phyloP scores from a whole-genome alignment of 2,113 vertebrate species.

The Corydoras sp. region DNA sequence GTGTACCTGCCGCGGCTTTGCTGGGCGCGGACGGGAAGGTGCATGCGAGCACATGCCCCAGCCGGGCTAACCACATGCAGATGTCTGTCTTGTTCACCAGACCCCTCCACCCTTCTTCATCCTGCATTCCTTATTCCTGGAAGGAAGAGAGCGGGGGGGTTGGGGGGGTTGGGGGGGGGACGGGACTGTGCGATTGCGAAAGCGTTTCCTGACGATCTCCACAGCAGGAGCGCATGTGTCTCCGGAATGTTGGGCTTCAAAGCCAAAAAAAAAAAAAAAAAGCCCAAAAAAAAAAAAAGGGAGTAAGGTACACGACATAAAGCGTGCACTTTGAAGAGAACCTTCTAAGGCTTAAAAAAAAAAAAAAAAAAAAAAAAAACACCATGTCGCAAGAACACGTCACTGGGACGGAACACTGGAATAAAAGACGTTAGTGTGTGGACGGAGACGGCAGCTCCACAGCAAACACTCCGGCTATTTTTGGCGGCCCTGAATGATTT shows the following conservation, averaged over 20 bases:
- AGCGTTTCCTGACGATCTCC: conserved; percentile 41
- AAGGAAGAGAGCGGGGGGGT: conserved; percentile 19
- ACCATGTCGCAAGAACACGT: not conserved
- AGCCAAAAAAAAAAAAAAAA: conserved; percentile 7
- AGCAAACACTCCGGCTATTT: conserved; percentile 12
- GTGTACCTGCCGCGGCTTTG: conserved; percentile 16
- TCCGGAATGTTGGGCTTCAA: conserved; percentile 27
- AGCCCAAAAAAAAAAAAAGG: conserved; percentile 23
- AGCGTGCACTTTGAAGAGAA: not conserved
- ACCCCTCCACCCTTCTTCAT: conserved; percentile 20
- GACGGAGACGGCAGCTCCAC: conserved; percentile 11
- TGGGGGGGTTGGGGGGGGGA: too few relatives aligned
- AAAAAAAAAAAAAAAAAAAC: not conserved
- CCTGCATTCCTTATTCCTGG: conserved; percentile 39
- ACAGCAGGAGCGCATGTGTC: conserved; percentile 31
- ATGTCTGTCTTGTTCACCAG: conserved; percentile 29
- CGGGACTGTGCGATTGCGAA: conserved; percentile 33
- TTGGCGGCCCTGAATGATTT: conserved; percentile 26
- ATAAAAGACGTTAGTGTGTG: not conserved
- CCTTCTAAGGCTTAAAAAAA: too few relatives aligned
- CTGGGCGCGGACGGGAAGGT: conserved; percentile 9
- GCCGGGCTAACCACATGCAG: conserved; percentile 39
- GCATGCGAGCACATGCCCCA: conserved; percentile 17
- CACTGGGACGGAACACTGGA: not conserved
- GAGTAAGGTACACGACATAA: conserved; percentile 16